Evolutionary conservation across 2,113 vertebrate genomes (phyloP), one percentile per base, ranked within the genome.

Genomic region (Takifugu flavidus): DNA sequence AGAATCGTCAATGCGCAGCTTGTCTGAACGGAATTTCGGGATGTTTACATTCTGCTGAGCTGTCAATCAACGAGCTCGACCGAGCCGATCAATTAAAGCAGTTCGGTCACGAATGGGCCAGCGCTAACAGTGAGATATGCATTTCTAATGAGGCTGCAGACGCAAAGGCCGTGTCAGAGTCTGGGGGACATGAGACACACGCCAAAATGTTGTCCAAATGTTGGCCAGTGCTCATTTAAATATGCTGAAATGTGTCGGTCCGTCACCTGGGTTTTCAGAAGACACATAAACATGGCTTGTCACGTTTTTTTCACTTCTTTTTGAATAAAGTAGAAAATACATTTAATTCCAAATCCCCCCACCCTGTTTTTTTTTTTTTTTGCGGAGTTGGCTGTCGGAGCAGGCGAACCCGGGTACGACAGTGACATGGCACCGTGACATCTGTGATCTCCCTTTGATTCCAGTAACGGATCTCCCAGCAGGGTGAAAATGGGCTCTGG

Each of bases 371-470:
- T 7, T 34, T 5, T 34, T 5, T 34, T 39, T 39, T 39, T 56
- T 64, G 67, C 55, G 49, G 62, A 56, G 31, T 20, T 20, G 20
- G 20, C 20, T 20, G 20, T 20, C 20, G 63, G 59, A 62, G 50
- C 59, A 29, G 67, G 47, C 64, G 34, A 46, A 26, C 29, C 46
- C 60, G 63, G 69, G 63, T 68, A 73, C 77, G 34, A 70, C 65
- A 76, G 58, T 65, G 63, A 79, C 85, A 88, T 82, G 74, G 82
- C 75, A 76, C 74, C 70, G 80, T 78, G 84, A 87, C 83, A 86
- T 81, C 78, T 67, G 75, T 84, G 85, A 88, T 88, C 57, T 66
- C 75, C 70, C 82, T 85, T 83, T 82, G 87, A 88, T 84, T 84
- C 84, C 82, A 64, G 82, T 86, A 84, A 83, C 83, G 70, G 75